Evolutionary conservation across 2,888 invertebrate species (phyloP).

Genomic region (Plusia festucae): DNA sequence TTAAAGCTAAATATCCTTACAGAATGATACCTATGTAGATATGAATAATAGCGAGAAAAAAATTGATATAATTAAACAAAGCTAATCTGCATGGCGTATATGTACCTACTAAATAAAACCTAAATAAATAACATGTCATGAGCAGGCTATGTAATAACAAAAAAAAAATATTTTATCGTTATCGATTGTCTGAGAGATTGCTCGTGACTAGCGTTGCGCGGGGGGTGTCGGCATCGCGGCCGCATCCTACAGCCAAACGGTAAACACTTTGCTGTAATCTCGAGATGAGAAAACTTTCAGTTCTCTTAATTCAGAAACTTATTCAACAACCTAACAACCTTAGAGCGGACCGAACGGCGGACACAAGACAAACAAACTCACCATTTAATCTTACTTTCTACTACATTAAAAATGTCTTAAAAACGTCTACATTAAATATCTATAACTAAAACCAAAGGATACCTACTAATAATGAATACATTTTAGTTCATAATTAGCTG

Average conservation of each 20-base stretch:
- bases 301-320: slow-evolving; percentile 90
- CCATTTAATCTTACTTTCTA: slow-evolving; percentile 83
- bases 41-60: too few species aligned
- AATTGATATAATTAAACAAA: too few species aligned
- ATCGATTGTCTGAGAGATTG: slow-evolving; percentile 16
- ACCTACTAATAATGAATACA: too few species aligned
- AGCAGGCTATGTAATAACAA: slow-evolving; percentile 15
- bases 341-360: slow-evolving; percentile 86
- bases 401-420: slow-evolving; percentile 67
- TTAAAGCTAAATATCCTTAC: too few species aligned
- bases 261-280: slow-evolving; percentile 90
- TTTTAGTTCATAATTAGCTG: too few species aligned
- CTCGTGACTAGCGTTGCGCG: slow-evolving; percentile 41
- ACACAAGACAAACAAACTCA: slow-evolving; percentile 87
- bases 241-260: slow-evolving; percentile 88
- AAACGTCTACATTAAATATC: neutral
- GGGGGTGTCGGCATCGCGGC: slow-evolving; percentile 73
- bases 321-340: slow-evolving; percentile 90
- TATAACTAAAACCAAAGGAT: neutral
- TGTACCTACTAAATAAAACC: too few species aligned
- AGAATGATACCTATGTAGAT: too few species aligned
- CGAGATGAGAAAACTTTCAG: slow-evolving; percentile 90
- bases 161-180: slow-evolving; percentile 41
- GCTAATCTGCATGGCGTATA: neutral
- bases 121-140: slow-evolving; percentile 5